Base-by-base conservation (phyloP, 2,888 invertebrate species). In the Diarsia rubi region DNA sequence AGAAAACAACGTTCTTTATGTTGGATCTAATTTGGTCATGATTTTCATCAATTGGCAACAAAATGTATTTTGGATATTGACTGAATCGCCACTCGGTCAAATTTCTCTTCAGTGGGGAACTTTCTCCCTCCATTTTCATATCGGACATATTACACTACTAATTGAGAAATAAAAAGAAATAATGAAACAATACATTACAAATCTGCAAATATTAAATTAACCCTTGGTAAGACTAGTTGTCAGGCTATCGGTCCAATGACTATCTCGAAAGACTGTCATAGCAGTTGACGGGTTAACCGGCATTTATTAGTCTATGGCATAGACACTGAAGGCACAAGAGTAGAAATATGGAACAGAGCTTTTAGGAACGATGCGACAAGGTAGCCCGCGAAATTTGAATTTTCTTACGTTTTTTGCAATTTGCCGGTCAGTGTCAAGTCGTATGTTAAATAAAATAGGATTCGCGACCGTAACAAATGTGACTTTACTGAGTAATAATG, bases 1-100 rank as follows among this genome's bases (percentile, higher is more conserved):
- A 97, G 91, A 97, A 97, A 73, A 97, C 94, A n/a, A 97, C 97
- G 81, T 97, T 97, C 68, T 95, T 94, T 11, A 97, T 95, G 81
- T 95, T 95, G 47, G 96, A 89, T 75, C 91, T 91, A 82, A 94
- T 92, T 87, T 97, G 95, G 85, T 96, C 97, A 88, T 97, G 97
- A 83, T 97, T 97, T 88, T 95, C 94, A 88, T 97, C 97, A 62
- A 97, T 94, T 0, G 97, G 97, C 74, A 96, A 87, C 76, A 96
- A 90, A 88, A 95, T 95, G 85, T 96, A 96, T 89, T 95, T 96
- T 2, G 96, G 96, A 82, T 96, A 95, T 87, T 95, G 95, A 81
- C 93, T 94, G 78, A 96, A 95, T 81, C 93, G 91, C 96, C 96
- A 96, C 82, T 96, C 95, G n/a, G 94, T 94, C 84, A 96, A 91